These are phyloP conservation scores for Eristalinus aeneus DNA, from an alignment of 2,888 invertebrate genomes.

Conservation along the genomic window DNA sequence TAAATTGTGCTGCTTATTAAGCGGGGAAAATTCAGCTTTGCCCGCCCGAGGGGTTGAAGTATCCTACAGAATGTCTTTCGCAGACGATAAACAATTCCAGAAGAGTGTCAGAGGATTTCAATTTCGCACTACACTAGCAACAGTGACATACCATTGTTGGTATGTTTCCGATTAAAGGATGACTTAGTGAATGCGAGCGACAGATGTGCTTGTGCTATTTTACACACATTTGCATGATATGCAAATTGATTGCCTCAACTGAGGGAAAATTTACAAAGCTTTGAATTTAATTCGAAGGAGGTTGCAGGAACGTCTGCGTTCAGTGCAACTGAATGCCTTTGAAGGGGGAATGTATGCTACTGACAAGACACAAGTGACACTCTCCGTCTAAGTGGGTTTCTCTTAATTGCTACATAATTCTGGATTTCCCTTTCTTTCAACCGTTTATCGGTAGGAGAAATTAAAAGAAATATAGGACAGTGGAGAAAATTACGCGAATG, in stretches of 20 bases:
- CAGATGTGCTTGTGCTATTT: neutral
- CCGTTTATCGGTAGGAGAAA: neutral
- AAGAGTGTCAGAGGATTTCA: neutral
- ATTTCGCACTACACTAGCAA: neutral
- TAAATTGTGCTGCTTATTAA: neutral
- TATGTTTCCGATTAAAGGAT: neutral
- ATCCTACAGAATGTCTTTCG: neutral
- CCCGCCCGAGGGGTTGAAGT: neutral
- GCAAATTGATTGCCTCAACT: neutral
- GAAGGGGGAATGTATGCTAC: neutral
- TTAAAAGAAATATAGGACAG: neutral
- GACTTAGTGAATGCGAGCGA: neutral
- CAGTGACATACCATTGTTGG: neutral
- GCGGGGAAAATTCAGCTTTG: neutral
- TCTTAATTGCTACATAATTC: neutral
- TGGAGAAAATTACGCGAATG: neutral
- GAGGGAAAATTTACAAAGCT: neutral
- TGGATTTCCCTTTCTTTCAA: neutral
- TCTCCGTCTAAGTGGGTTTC: neutral
- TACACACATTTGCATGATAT: no score
- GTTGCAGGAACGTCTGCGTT: neutral
- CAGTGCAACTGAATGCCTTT: neutral
- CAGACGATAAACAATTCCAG: constrained; percentile 23
- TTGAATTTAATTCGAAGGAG: no score
- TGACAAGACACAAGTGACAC: neutral